Base-by-base conservation (phyloP, 2,888 invertebrate genomes). In the Cephus nigrinus region DNA sequence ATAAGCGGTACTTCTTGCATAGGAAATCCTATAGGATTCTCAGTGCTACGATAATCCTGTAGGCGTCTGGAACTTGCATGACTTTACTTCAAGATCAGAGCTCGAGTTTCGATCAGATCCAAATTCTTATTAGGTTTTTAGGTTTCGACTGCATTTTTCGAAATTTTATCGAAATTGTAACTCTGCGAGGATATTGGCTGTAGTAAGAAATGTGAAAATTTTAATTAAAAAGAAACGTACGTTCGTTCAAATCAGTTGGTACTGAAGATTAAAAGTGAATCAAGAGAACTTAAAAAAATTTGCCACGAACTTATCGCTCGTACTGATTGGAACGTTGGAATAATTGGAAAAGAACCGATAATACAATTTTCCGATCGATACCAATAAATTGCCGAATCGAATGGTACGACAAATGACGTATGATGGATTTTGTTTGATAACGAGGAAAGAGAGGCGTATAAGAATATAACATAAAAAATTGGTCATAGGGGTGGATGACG, bases 331-430 rank as follows among this genome's bases (percentile, higher is more conserved):
- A 31, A 71, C 31, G 9, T 71, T 12, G 12, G 23, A 71, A 71
- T 23, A 23, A 33, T 33, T 31, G 32, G 32, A 32, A 33, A 12
- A 32, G 32, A 33, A 71, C 31, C 33, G 32, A 71, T 33, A 71
- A 32, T 71, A 15, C 1, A 11, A 12, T 71, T 31, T 71, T 9
- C 15, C 71, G 71, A 71, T 71, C 71, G 12, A 71, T 33, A 9
- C 12, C 12, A 31, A 71, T 71, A 71, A 71, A 71, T 33, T 15
- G 31, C 31, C 71, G 15, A 55, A 71, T 71, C 71, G 31, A 71
- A 71, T 71, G n/a, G 4, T 12, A 71, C 71, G 31, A 71, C 71
- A 71, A 33, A 71, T 71, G 31, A 71, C 71, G 31, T 71, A 71
- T 33, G 31, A 71, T 33, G 31, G 32, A 71, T 33, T 71, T 71